Evolutionary conservation across 2,888 invertebrate genomes (phyloP).

Genomic region (Amiota minor): DNA sequence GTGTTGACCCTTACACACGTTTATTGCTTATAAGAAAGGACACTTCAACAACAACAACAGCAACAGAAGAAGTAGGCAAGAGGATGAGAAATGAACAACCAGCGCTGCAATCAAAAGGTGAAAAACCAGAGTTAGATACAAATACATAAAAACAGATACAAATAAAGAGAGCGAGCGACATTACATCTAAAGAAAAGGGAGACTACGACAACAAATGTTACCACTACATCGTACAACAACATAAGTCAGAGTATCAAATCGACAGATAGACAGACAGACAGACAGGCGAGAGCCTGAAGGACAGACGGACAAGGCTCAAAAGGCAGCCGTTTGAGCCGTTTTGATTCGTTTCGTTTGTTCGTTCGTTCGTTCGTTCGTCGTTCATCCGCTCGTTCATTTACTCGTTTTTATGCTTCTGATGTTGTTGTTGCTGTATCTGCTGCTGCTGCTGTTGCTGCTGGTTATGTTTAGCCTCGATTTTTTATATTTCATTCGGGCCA

Average conservation of each 20-base stretch:
- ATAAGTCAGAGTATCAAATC: constrained; percentile 34
- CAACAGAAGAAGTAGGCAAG: constrained; percentile 41
- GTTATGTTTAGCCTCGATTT: constrained; percentile 43
- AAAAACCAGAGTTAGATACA: constrained; percentile 64
- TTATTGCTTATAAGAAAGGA: constrained; percentile 52
- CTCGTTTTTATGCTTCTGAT: constrained; percentile 42
- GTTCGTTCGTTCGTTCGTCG: constrained; percentile 31
- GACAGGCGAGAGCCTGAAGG: constrained; percentile 36
- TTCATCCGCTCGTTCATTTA: constrained; percentile 17
- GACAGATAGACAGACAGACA: constrained; percentile 41
- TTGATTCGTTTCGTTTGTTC: constrained; percentile 51
- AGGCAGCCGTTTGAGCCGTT: constrained; percentile 43
- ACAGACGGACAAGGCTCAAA: constrained; percentile 33
- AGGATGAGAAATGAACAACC: constrained; percentile 56
- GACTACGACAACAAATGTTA: constrained; percentile 45
- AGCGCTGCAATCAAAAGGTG: constrained; percentile 66
- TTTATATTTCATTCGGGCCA: constrained; percentile 49
- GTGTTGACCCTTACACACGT: constrained; percentile 57
- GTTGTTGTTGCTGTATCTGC: constrained; percentile 22
- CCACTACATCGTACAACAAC: constrained; percentile 56
- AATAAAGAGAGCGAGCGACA: constrained; percentile 11
- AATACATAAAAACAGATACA: constrained; percentile 34
- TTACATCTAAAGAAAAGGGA: constrained; percentile 25
- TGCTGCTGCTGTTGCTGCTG: constrained; percentile 23
- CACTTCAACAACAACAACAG: constrained; percentile 35